phyloP scores from a whole-genome alignment of 2,113 vertebrate genomes.

The Spea multiplicata region DNA sequence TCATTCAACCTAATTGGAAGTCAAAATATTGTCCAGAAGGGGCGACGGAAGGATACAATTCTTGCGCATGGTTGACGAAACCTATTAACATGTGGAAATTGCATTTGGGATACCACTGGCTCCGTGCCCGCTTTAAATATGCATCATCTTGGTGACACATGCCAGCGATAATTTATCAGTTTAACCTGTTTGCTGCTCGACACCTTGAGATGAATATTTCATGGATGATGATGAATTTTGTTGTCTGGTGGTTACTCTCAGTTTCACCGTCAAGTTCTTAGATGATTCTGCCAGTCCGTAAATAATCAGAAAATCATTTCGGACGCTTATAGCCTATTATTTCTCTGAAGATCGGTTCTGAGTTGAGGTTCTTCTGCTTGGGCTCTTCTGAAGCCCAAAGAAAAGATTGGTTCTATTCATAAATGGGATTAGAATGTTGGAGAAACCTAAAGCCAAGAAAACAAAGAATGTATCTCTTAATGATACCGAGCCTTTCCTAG shows the following conservation, averaged over 20 bases:
- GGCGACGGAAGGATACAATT: constrained; percentile 53
- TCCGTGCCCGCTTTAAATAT: constrained; percentile 47
- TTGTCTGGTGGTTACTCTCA: not conserved
- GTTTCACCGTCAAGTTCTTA: not conserved
- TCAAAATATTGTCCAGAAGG: constrained; percentile 54
- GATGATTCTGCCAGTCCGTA: too few relatives aligned
- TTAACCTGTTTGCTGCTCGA: constrained; percentile 22
- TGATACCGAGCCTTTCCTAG: too few relatives aligned
- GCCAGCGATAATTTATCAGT: constrained; percentile 36
- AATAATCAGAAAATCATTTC: too few relatives aligned
- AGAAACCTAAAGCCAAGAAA: too few relatives aligned
- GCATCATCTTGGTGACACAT: constrained; percentile 33
- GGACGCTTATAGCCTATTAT: too few relatives aligned
- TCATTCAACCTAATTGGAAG: constrained; percentile 56
- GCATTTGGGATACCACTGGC: constrained; percentile 53
- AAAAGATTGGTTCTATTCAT: too few relatives aligned
- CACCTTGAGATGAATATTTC: not conserved
- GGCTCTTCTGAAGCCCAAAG: too few relatives aligned
- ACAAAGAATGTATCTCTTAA: too few relatives aligned
- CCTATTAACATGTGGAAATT: constrained; percentile 57
- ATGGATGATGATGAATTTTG: not conserved
- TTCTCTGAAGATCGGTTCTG: too few relatives aligned
- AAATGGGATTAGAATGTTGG: too few relatives aligned
- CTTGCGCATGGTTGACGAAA: constrained; percentile 51
- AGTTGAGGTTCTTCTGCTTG: too few relatives aligned